These are phyloP conservation scores for Limanda limanda DNA, from an alignment of 2,113 vertebrate species.

Conservation along the genomic window DNA sequence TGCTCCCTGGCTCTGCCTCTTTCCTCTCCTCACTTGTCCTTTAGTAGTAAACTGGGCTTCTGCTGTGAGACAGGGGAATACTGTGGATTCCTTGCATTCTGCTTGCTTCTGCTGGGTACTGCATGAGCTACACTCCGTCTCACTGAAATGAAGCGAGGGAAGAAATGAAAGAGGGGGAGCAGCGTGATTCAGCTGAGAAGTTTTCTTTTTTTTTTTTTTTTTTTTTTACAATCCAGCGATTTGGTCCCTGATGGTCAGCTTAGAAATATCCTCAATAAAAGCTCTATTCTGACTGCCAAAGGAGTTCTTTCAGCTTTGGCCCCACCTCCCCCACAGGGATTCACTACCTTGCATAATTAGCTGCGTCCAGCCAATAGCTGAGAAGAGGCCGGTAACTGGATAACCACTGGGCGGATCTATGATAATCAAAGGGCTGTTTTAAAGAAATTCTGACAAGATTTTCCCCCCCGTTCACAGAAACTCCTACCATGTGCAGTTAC, in stretches of 20 bases:
- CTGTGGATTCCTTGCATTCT: slow-evolving; percentile 84
- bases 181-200: slow-evolving; percentile 77
- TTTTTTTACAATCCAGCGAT: slow-evolving; percentile 84
- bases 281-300: slow-evolving; percentile 89
- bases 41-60: slow-evolving; percentile 68
- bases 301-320: slow-evolving; percentile 86
- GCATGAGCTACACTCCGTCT: slow-evolving; percentile 71
- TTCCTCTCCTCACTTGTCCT: slow-evolving; percentile 62
- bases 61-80: slow-evolving; percentile 73
- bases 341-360: slow-evolving; percentile 87
- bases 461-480: slow-evolving; percentile 63
- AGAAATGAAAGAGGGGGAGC: slow-evolving; percentile 75
- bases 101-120: slow-evolving; percentile 76
- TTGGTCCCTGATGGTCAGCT: slow-evolving; percentile 87
- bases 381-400: slow-evolving; percentile 82
- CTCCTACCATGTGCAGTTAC: slow-evolving; percentile 52
- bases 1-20: slow-evolving; percentile 57
- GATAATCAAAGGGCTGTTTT: slow-evolving; percentile 85
- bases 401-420: slow-evolving; percentile 84
- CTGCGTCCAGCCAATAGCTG: slow-evolving; percentile 77
- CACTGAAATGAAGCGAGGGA: slow-evolving; percentile 75
- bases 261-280: slow-evolving; percentile 90
- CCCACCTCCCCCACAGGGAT: slow-evolving; percentile 84
- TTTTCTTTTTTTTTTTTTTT: slow-evolving; percentile 69
- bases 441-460: slow-evolving; percentile 79